Conservation (phyloP, 2,888 invertebrate genomes). For the Metalampra italica region DNA sequence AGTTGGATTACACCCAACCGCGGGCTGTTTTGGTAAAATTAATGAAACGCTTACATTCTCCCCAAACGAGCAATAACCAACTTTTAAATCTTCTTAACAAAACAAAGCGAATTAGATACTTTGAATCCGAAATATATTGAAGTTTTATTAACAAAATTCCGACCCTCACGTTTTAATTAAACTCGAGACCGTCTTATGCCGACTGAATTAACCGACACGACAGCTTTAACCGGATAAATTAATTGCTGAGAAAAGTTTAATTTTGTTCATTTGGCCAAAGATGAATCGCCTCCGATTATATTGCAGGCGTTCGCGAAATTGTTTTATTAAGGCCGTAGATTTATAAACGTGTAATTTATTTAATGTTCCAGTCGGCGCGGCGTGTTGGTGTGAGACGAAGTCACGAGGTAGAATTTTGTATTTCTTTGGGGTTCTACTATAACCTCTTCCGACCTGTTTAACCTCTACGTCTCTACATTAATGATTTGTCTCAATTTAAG, state of each 20-base stretch:
- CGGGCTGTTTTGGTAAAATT: background rate
- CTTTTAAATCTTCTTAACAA: background rate
- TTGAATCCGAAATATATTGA: conserved; percentile 2
- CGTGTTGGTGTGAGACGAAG: background rate
- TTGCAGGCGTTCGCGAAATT: background rate
- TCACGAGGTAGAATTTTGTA: too few species aligned
- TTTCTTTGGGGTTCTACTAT: too few species aligned
- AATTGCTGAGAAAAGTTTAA: conserved; percentile 7
- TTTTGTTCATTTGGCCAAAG: conserved; percentile 2
- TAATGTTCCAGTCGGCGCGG: background rate
- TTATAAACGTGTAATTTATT: too few species aligned
- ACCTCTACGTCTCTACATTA: too few species aligned
- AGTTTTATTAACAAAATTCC: conserved; percentile 8
- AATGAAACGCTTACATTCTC: background rate
- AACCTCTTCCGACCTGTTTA: too few species aligned
- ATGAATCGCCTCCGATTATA: background rate
- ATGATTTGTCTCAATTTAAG: too few species aligned
- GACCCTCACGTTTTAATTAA: conserved; percentile 5
- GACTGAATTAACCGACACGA: background rate
- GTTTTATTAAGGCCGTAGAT: background rate
- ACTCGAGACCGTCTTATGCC: conserved; percentile 1
- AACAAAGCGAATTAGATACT: background rate
- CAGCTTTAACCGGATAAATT: conserved; percentile 3
- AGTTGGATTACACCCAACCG: too few species aligned
- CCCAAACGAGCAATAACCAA: background rate